Evolutionary conservation across 2,113 vertebrate genomes (phyloP).

Genomic region (Osmerus mordax): DNA sequence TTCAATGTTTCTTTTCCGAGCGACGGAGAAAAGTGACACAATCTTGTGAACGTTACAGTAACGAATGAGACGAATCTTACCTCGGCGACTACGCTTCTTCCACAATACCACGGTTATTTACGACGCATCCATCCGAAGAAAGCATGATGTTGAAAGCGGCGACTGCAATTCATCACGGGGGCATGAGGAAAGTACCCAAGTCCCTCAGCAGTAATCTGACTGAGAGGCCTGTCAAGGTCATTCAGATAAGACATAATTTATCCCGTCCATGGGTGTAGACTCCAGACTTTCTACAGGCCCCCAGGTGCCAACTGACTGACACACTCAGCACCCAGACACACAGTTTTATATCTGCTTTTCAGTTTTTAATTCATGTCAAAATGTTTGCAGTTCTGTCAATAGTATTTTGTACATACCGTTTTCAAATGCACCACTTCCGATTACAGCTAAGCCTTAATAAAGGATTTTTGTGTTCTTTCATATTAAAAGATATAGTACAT

Average conservation of each 20-base stretch:
- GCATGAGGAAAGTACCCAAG: not conserved
- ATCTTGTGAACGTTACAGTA: too few species aligned
- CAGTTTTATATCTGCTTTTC: not conserved
- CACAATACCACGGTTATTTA: too few species aligned
- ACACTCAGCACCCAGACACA: not conserved
- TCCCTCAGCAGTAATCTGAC: not conserved
- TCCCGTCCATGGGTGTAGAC: not conserved
- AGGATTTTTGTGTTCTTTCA: too few species aligned
- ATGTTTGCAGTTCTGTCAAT: too few species aligned
- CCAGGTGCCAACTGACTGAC: not conserved
- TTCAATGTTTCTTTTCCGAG: too few species aligned
- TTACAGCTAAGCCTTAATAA: too few species aligned
- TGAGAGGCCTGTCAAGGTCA: constrained; percentile 24
- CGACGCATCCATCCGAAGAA: not conserved
- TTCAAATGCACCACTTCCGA: too few species aligned
- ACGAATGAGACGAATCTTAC: too few species aligned
- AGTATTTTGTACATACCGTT: too few species aligned
- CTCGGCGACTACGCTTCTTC: too few species aligned
- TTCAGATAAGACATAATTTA: not conserved
- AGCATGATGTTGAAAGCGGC: not conserved
- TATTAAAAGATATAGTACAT: too few species aligned
- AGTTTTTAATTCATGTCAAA: not conserved
- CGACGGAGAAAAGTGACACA: too few species aligned
- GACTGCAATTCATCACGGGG: constrained; percentile 1
- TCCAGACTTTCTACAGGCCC: not conserved